Conservation (phyloP, 1,140 invertebrate genomes). For the Gonioctena quinquepunctata region DNA sequence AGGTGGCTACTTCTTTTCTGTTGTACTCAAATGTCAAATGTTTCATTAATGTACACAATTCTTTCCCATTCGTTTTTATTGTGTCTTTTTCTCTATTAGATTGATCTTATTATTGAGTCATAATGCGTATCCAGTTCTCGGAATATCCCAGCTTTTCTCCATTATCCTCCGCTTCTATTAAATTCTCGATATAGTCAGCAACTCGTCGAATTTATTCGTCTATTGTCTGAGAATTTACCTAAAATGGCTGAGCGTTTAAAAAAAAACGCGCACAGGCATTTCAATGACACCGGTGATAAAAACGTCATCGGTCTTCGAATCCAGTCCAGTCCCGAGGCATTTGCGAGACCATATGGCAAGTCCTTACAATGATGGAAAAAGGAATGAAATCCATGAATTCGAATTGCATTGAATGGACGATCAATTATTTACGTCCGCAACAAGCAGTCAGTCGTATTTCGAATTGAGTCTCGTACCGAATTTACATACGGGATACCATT, state of each 20-base stretch:
- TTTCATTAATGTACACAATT: no score
- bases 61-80: no score
- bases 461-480: not conserved
- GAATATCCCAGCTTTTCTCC: not conserved
- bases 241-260: not conserved
- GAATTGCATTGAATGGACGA: not conserved
- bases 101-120: no score
- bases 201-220: not conserved
- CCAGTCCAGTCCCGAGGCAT: not conserved
- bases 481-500: not conserved
- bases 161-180: not conserved
- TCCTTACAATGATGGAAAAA: not conserved
- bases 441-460: not conserved
- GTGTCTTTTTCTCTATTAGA: no score
- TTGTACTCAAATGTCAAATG: no score
- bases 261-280: not conserved
- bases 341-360: not conserved
- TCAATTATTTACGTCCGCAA: not conserved
- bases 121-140: no score
- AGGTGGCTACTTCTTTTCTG: no score
- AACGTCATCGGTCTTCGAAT: not conserved
- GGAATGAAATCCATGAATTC: not conserved
- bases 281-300: not conserved
- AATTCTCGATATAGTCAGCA: not conserved
- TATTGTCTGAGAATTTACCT: conserved; percentile 15